Evolutionary conservation across 2,888 invertebrate genomes (phyloP).

Genomic region (Nysson spinosus): DNA sequence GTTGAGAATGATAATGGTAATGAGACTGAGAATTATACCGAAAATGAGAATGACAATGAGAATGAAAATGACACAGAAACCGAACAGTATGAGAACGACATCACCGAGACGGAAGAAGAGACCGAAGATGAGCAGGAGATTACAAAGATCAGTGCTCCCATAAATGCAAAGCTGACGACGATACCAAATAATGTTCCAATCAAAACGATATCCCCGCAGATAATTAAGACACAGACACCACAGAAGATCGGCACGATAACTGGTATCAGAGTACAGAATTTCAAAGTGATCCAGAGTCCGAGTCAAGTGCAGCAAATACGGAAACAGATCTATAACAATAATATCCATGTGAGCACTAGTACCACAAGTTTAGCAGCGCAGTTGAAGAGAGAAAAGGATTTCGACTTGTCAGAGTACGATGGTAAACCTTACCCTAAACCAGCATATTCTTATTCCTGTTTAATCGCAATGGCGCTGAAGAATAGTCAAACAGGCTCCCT

Average conservation of each 20-base stretch:
- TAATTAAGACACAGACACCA: conserved; percentile 57
- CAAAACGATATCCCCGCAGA: conserved; percentile 65
- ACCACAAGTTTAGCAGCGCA: conserved; percentile 44
- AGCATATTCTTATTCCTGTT: conserved; percentile 97
- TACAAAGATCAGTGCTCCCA: conserved; percentile 23
- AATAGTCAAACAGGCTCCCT: conserved; percentile 96
- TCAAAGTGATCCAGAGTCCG: conserved; percentile 68
- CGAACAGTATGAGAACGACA: conserved; percentile 62
- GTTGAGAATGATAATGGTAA: conserved; percentile 63
- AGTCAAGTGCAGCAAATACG: conserved; percentile 69
- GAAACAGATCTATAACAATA: conserved; percentile 74
- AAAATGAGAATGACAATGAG: conserved; percentile 59
- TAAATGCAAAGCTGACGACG: conserved; percentile 32
- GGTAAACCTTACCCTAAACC: conserved; percentile 92
- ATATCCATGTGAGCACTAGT: conserved; percentile 61
- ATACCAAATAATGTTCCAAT: conserved; percentile 32
- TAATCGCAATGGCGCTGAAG: conserved; percentile 98
- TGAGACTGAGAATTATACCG: conserved; percentile 60
- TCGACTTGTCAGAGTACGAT: conserved; percentile 76
- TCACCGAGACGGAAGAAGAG: conserved; percentile 80
- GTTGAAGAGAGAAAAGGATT: conserved; percentile 71
- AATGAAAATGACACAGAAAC: conserved; percentile 63
- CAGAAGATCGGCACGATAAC: conserved; percentile 62
- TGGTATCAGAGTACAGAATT: conserved; percentile 71
- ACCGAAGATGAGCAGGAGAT: conserved; percentile 62